These are phyloP conservation scores for Rhimphoctona megacephalus DNA, from an alignment of 2,888 invertebrate species.

Conservation along the genomic window DNA sequence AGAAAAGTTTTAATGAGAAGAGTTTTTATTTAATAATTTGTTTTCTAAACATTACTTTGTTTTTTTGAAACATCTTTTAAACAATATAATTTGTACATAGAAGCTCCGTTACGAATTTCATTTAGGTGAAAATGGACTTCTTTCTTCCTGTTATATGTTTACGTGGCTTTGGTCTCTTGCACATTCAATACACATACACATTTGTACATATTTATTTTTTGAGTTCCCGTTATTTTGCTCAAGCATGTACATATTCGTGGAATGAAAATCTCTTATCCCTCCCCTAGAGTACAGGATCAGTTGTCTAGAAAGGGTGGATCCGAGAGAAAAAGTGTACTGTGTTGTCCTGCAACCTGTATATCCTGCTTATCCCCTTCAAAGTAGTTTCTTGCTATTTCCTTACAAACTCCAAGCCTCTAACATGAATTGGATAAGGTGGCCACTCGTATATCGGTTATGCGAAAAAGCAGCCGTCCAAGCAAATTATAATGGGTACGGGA, in stretches of 20 bases:
- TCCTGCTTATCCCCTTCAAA: conserved; percentile 37
- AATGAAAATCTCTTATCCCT: conserved; percentile 53
- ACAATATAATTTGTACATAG: conserved; percentile 31
- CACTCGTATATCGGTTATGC: conserved; percentile 78
- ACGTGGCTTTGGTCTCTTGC: conserved; percentile 4
- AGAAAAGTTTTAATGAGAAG: no score
- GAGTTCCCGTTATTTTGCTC: conserved; percentile 60
- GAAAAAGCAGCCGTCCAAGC: conserved; percentile 79
- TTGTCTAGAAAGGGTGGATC: background rate
- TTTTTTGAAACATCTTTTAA: no score
- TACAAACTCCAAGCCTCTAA: conserved; percentile 50
- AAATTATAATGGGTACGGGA: conserved; percentile 80
- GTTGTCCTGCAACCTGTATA: conserved; percentile 29
- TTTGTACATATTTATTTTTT: conserved; percentile 19
- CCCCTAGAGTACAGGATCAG: background rate
- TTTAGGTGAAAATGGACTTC: conserved; percentile 61
- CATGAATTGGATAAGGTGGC: conserved; percentile 60
- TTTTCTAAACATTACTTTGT: no score
- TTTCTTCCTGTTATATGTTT: conserved; percentile 3
- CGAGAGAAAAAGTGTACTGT: conserved; percentile 1
- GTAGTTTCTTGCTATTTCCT: conserved; percentile 65
- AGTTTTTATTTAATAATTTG: no score
- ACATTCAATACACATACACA: background rate
- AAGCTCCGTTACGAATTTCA: conserved; percentile 43
- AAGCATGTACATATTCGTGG: conserved; percentile 63